Percentiles rank a stretch among this genome's conserved stretches.
These are phyloP conservation scores for Acrocephalus kingi DNA, from an alignment of 2,113 vertebrate genomes.

Conservation along the genomic window DNA sequence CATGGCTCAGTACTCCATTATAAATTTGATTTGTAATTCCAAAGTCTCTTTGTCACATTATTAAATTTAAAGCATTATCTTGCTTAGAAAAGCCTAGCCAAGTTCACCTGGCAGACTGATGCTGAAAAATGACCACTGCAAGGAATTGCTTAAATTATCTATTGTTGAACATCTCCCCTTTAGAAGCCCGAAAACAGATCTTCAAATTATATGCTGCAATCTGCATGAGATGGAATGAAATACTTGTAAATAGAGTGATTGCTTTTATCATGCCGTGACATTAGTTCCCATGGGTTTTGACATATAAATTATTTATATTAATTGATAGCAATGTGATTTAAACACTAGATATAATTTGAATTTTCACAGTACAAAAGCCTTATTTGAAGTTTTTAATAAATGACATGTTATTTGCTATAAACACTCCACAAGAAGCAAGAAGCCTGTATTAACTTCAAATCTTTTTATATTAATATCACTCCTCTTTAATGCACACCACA, in stretches of 20 bases:
- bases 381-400: neutral
- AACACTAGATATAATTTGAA: neutral
- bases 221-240: neutral
- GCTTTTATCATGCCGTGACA: neutral
- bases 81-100: neutral
- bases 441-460: neutral
- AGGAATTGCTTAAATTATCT: neutral
- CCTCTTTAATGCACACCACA: neutral
- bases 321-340: neutral
- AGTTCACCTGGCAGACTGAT: neutral
- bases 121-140: conserved; percentile 20
- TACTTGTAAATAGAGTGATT: neutral
- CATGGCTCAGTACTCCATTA: neutral
- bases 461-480: neutral
- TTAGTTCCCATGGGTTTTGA: neutral
- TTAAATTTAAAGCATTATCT: neutral
- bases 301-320: neutral
- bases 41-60: neutral
- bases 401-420: neutral
- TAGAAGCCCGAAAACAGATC: neutral
- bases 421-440: neutral
- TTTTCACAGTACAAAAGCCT: neutral
- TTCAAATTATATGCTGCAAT: neutral
- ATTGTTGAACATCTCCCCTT: neutral
- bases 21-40: neutral